Base-by-base conservation (phyloP, 2,797 vertebrate genomes). In the Ceryle rudis region DNA sequence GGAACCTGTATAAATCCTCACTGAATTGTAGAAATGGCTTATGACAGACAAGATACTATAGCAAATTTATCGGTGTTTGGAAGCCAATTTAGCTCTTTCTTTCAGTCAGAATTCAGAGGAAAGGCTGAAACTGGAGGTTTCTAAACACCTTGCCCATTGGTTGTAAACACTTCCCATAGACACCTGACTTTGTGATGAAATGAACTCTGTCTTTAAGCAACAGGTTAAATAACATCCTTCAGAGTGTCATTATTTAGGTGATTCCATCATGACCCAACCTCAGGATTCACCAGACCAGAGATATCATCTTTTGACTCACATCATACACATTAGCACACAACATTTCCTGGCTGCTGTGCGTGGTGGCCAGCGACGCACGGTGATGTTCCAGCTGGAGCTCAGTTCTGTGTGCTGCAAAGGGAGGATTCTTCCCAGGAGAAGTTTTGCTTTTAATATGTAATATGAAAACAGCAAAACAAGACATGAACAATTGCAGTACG, bases 311-410 rank as follows among this genome's bases (percentile, higher is more conserved):
- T 4, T 17, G 28, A 70, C 44, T 8, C 26, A 7, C 75, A 92
- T 3, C 64, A n/a, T 11, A 28, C 4, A 5, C n/a, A 77, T 2
- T 4, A 95, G 80, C 57, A 64, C 74, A 41, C 29, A 47, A 33
- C 77, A 52, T 60, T 42, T 84, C 80, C 93, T 71, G 92, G 10
- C 87, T 54, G 65, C 86, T 62, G 64, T 4, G 58, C n/a, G 5
- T 11, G 37, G 67, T 35, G 77, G 81, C 52, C 89, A 91, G 78
- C 90, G 67, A 14, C 91, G 58, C 0, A 33, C 41, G 0, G 2
- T 5, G 79, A 42, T 66, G 66, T 85, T 90, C 69, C 96, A 91
- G 95, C 89, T 75, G 92, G 5, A 89, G 39, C 8, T 0, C 92
- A 81, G 79, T 2, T 44, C 21, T 13, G 4, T 20, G 42, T 11